Conservation (phyloP, 2,113 vertebrate genomes). For the Sturnus vulgaris region DNA sequence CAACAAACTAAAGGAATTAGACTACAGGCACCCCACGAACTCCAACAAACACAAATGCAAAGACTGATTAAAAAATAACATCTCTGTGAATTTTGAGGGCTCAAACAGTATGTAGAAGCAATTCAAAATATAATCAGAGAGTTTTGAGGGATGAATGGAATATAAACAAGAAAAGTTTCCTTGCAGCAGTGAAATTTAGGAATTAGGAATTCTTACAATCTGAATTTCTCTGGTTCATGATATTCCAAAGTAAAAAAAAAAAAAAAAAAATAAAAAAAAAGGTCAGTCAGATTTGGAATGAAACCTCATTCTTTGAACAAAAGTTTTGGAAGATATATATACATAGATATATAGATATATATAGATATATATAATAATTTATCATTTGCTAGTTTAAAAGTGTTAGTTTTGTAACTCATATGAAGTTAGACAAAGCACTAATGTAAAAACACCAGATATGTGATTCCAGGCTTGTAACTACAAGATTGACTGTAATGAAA, state of each 20-base stretch:
- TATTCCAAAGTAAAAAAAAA: neutral
- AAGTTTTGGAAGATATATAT: neutral
- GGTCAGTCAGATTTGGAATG: neutral
- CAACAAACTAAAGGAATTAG: neutral
- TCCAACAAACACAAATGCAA: neutral
- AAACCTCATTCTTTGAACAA: neutral
- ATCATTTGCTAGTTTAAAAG: neutral
- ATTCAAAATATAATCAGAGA: neutral
- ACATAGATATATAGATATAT: too few species aligned
- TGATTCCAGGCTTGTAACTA: neutral
- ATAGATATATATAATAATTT: neutral
- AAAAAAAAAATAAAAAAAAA: neutral
- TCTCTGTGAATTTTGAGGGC: neutral
- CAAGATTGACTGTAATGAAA: neutral
- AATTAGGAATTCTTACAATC: neutral
- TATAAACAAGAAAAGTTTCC: neutral
- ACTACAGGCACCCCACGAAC: neutral
- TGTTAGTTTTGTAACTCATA: neutral
- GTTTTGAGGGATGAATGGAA: neutral
- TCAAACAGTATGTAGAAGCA: neutral
- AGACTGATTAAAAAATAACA: neutral
- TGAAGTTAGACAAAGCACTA: neutral
- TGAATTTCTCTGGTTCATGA: neutral
- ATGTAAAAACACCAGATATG: neutral
- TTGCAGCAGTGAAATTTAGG: neutral